phyloP scores from a whole-genome alignment of 2,113 vertebrate species.

The Atractosteus spatula region DNA sequence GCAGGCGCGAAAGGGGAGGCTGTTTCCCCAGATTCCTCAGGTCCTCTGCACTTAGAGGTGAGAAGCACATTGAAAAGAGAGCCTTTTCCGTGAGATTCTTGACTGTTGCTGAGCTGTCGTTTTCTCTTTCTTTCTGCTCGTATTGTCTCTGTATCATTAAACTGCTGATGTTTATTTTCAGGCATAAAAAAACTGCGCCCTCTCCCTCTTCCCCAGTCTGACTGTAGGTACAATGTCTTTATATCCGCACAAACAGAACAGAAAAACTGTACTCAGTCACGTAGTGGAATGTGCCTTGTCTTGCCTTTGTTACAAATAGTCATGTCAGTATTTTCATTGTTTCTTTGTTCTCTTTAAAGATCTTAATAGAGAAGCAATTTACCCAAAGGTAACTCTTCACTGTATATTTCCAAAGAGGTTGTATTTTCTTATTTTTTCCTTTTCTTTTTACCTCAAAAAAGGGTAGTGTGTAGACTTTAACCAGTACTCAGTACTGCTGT shows the following conservation, averaged over 20 bases:
- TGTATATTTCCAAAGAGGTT: conserved; percentile 33
- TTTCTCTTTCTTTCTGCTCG: conserved; percentile 58
- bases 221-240: conserved; percentile 92
- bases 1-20: too few relatives aligned
- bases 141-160: conserved; percentile 62
- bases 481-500: too few relatives aligned
- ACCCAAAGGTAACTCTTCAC: conserved; percentile 44
- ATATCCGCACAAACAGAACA: conserved; percentile 73
- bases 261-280: conserved; percentile 44
- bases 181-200: conserved; percentile 83
- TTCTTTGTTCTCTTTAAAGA: conserved; percentile 53
- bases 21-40: neutral
- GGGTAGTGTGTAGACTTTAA: too few relatives aligned
- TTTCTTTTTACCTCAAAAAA: too few relatives aligned
- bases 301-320: conserved; percentile 30
- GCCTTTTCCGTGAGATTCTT: neutral
- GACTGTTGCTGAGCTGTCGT: conserved; percentile 17
- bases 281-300: conserved; percentile 34
- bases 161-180: conserved; percentile 87
- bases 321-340: conserved; percentile 45
- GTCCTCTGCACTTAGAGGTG: neutral
- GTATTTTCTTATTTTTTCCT: conserved; percentile 14
- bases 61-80: neutral
- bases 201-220: conserved; percentile 81
- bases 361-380: conserved; percentile 45